Evolutionary conservation across 2,888 invertebrate genomes (phyloP), one percentile per base, ranked within the genome.

Genomic region (Epinotia demarniana): DNA sequence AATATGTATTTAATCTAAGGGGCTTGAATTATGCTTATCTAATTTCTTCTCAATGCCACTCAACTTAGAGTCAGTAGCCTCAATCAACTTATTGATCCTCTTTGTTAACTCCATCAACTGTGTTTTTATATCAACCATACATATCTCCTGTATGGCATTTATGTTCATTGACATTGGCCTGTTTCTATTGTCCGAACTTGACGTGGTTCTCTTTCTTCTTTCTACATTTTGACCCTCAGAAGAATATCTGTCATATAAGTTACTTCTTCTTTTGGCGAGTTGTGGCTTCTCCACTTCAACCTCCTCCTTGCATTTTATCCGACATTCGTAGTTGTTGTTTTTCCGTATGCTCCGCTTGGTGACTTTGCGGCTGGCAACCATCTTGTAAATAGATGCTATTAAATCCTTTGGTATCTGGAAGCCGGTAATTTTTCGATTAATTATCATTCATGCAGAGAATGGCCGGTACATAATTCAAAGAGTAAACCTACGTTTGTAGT

Each of bases 391-490:
- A 57, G 95, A 96, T 66, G 95, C 92, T 80, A 97, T 96, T 72
- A 98, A 91, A 62, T 97, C 97, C 83, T 96, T 96, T 0, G 98
- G 97, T 80, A 96, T 95, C 92, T 94, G 87, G 39, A 90, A 66
- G 43, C 4, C 4, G 43, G 9, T 53, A 66, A 23, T 8, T 27
- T 46, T 1, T 12, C 13, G 9, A 9, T 63, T 19, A 12, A 11
- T 18, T 13, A 46, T 13, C 13, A 9, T 13, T 13, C 46, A 13
- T 46, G 46, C 4, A 13, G 46, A 46, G 3, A 13, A 4, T 49
- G 16, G 16, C 23, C 23, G 23, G 23, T 3, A 8, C 33, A 33
- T 33, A 33, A 33, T 33, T 33, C 33, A 6, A 33, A 33, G 8
- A 9, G 39, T 39, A 33, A 33, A 33, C 33, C 39, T 39, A 39